Evolutionary conservation across 2,797 vertebrate genomes (phyloP), one percentile per base, ranked within the genome.

Genomic region (Acipenser transmontanus): DNA sequence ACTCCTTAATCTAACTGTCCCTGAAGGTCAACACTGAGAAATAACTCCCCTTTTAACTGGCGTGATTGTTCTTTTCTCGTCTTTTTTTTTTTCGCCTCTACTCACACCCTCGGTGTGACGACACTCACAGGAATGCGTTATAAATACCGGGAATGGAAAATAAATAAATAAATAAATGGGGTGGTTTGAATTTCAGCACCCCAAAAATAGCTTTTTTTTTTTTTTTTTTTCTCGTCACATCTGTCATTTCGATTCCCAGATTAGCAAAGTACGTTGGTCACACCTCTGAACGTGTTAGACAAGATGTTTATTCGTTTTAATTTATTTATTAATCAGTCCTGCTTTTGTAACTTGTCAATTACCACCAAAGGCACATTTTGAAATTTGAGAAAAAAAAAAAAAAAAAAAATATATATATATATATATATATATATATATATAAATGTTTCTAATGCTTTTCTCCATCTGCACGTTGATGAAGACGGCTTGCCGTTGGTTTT

Each of bases 21-120:
- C 34, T 0, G 34, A 3, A 34, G 2, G 2, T 34, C 34, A 34
- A 34, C 4, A 3, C 34, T 34, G 34, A 34, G 34, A 34, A 34
- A 4, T 34, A 34, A 34, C 34, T 34, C 34, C 34, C 34, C 34
- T 3, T n/a, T 47, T 49, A 52, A 3, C 47, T 34, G 7, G 59
- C 65, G 71, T 73, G 69, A 68, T 66, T 77, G 78, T 78, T 73
- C 67, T 68, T 74, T 20, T 70, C 72, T 65, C 73, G 1, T 9
- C 11, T 59, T 54, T 69, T 67, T 76, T 66, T 66, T 56, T 67
- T 63, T 47, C 47, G 20, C 20, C 13, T 48, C 64, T 17, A 17
- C n/a, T 49, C 47, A 34, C 47, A 6, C 17, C 11, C 48, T 12
- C 50, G 8, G 59, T n/a, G 12, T 50, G 64, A 6, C 13, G 11